phyloP scores from a whole-genome alignment of 2,797 vertebrate genomes.

The Lemur catta region DNA sequence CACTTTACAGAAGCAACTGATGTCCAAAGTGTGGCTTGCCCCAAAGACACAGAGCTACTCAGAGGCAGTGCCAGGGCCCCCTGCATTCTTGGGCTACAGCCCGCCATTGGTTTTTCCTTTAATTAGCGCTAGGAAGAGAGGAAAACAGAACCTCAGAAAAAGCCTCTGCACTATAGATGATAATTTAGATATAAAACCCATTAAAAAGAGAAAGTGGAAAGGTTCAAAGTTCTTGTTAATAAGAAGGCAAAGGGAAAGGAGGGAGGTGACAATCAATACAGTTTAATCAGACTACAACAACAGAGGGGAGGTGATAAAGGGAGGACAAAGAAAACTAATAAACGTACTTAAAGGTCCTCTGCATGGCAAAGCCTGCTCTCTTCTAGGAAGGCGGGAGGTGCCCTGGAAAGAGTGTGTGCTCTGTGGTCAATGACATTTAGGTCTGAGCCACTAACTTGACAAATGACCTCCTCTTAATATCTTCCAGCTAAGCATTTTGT shows the following conservation, averaged over 20 bases:
- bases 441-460: background rate
- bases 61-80: background rate
- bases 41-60: background rate
- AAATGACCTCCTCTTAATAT: background rate
- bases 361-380: background rate
- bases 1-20: slow-evolving; percentile 9
- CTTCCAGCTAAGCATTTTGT: background rate
- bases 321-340: background rate
- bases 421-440: background rate
- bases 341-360: background rate
- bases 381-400: background rate
- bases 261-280: slow-evolving; percentile 6
- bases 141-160: background rate
- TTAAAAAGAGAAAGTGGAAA: slow-evolving; percentile 4
- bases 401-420: background rate
- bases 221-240: slow-evolving; percentile 17
- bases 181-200: slow-evolving; percentile 33
- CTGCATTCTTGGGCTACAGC: background rate
- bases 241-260: slow-evolving; percentile 6
- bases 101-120: slow-evolving; percentile 25
- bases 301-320: background rate
- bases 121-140: slow-evolving; percentile 45
- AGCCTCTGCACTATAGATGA: background rate
- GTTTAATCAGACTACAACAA: background rate
- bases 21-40: background rate